phyloP scores from a whole-genome alignment of 2,888 invertebrate species.

The Apomyelois bistriatella region DNA sequence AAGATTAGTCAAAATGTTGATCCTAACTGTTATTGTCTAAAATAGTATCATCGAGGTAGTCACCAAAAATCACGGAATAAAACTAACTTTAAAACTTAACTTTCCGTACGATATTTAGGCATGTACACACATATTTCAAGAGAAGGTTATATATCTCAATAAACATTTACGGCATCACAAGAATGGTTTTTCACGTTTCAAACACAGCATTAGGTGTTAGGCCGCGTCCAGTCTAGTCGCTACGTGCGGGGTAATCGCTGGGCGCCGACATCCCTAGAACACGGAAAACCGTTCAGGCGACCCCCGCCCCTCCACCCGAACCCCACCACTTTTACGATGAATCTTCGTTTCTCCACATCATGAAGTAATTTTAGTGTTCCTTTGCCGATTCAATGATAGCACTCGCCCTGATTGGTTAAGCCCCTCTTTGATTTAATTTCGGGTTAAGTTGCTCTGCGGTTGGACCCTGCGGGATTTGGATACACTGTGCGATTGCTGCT shows the following conservation, averaged over 20 bases:
- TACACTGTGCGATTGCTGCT: conserved; percentile 32
- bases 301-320: conserved; percentile 42
- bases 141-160: conserved; percentile 47
- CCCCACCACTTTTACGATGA: conserved; percentile 78
- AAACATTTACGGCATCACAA: conserved; percentile 71
- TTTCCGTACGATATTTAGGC: no score
- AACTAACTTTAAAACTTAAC: no score
- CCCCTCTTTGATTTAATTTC: conserved; percentile 79
- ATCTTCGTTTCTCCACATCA: conserved; percentile 80
- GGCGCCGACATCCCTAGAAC: conserved; percentile 70
- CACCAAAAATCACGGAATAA: no score
- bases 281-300: conserved; percentile 79
- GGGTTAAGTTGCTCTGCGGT: conserved; percentile 75
- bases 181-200: conserved; percentile 77
- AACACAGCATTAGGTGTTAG: conserved; percentile 69
- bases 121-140: conserved; percentile 3
- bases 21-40: no score
- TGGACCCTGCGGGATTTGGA: conserved; percentile 62
- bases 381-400: conserved; percentile 80
- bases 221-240: conserved; percentile 51
- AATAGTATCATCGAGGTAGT: no score
- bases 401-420: conserved; percentile 78
- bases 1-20: no score
- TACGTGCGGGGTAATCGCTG: conserved; percentile 74
- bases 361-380: conserved; percentile 80